Evolutionary conservation across 2,113 vertebrate species (phyloP), one percentile per base, ranked within the genome.

Genomic region (Eublepharis macularius): DNA sequence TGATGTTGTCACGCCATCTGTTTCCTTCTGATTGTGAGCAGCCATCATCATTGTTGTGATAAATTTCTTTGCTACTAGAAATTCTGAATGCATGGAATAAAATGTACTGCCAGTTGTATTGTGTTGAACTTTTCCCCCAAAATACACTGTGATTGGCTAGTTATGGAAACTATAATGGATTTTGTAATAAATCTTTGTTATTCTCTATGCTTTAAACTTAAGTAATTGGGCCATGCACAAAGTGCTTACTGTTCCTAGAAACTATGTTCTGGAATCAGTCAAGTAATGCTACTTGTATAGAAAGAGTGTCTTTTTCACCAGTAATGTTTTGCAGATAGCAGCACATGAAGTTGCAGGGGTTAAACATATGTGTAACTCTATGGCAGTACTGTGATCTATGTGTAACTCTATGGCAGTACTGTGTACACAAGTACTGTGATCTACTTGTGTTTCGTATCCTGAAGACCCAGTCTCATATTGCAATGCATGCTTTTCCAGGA

Each of bases 31-130:
- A 93, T 93, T 94, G 88, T 0, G 0, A 80, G n/a, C 82, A 1
- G 2, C 84, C 80, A 24, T 16, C 86, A 73, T 74, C 79, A 83
- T 91, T 92, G 92, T 90, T 90, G 84, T 92, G 92, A 94, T 92
- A 91, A 92, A 91, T 95, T 92, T 94, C 80, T 89, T 91, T 93
- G 87, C 91, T 93, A 83, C 87, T 89, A 93, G 90, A 87, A 92
- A 91, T 86, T 94, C 83, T 78, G 84, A 93, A 84, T 87, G 77
- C 90, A 86, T 2, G 21, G 92, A 94, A 93, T 91, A 90, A 92
- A 91, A 92, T 93, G 87, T 91, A 92, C 86, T 90, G 90, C 91
- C 82, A 90, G 82, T 92, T 94, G 85, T 1, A 83, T 74, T 45
- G 45, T 90, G 84, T 80, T 63, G 84, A n/a, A 77, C 83, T 88